Percentiles rank a stretch among this genome's conserved stretches.
Conservation (phyloP, 2,888 invertebrate species). For the Portevinia maculata region DNA sequence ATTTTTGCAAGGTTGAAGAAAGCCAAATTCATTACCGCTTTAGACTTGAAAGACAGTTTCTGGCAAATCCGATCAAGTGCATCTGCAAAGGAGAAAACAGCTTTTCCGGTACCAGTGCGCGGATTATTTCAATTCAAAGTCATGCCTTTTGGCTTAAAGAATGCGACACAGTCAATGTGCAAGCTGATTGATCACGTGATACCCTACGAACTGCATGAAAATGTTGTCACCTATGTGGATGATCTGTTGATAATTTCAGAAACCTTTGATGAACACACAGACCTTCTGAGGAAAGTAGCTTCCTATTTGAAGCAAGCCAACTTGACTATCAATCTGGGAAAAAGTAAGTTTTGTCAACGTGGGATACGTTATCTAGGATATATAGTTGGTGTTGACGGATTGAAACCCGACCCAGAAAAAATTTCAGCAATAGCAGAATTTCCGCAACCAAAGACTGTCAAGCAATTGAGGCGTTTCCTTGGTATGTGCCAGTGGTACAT, state of each 20-base stretch:
- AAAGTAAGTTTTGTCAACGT: slow-evolving; percentile 2
- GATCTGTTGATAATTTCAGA: neutral
- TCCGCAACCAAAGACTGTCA: slow-evolving; percentile 3
- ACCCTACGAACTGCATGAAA: neutral
- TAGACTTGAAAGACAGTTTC: neutral
- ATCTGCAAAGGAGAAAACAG: neutral
- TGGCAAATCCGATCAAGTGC: neutral
- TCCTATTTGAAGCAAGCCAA: neutral
- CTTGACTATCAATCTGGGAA: neutral
- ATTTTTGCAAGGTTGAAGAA: neutral
- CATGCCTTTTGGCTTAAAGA: neutral
- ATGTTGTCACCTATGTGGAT: neutral
- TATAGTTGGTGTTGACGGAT: slow-evolving; percentile 17
- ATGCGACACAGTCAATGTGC: neutral
- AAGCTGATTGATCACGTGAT: neutral
- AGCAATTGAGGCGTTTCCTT: slow-evolving; percentile 15
- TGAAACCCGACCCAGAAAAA: slow-evolving; percentile 17
- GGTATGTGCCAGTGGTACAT: slow-evolving; percentile 44
- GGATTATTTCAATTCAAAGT: neutral
- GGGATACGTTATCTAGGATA: slow-evolving; percentile 35
- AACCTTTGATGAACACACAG: neutral
- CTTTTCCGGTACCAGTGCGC: neutral
- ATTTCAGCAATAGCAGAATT: slow-evolving; percentile 1
- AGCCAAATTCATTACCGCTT: neutral
- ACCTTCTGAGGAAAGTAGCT: neutral